Evolutionary conservation across 2,113 vertebrate species (phyloP), one percentile per base, ranked within the genome.

Genomic region (Cathartes aura): DNA sequence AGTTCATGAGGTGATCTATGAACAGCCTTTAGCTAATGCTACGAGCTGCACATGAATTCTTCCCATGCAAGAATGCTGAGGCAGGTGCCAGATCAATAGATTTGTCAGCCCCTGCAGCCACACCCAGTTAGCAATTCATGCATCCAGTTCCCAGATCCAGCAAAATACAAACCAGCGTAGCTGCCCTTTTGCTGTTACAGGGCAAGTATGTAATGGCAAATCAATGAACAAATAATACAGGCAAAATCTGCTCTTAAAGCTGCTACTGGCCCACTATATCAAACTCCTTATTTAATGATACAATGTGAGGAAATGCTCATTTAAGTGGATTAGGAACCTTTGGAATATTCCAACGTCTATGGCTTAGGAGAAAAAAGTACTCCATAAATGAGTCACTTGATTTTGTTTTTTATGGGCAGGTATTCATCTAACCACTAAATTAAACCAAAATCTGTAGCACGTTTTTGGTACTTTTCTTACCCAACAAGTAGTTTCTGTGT

Each of bases 401-500:
- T 59, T 74, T 91, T 47, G 8, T 5, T 60, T 78, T 71, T 73
- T 66, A 85, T 52, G 32, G 43, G 47, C 78, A 87, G 24, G 52
- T 76, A 66, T 87, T 94, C 38, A 62, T 78, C 32, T 76, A 70
- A 62, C 58, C 32, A 58, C 72, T 73, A 60, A 79, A 88, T 76
- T 60, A 88, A 88, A 22, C 17, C 48, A 79, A 60, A 82, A 82
- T 73, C 32, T 74, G 84, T 64, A 73, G 59, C 15, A 45, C 5
- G 8, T n/a, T 93, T 68, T 82, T 72, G 8, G 8, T 72, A 32
- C 76, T 91, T 83, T 89, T 95, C 98, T 98, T 98, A 98, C 98
- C 98, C 67, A 98, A 80, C 66, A 98, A 6, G 89, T 95, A 98
- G 29, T 21, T 90, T 85, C 95, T 97, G 74, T 98, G 93, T 93